Evolutionary conservation across 1,140 invertebrate species (phyloP), one percentile per base, ranked within the genome.

Genomic region (Dysdera silvatica): DNA sequence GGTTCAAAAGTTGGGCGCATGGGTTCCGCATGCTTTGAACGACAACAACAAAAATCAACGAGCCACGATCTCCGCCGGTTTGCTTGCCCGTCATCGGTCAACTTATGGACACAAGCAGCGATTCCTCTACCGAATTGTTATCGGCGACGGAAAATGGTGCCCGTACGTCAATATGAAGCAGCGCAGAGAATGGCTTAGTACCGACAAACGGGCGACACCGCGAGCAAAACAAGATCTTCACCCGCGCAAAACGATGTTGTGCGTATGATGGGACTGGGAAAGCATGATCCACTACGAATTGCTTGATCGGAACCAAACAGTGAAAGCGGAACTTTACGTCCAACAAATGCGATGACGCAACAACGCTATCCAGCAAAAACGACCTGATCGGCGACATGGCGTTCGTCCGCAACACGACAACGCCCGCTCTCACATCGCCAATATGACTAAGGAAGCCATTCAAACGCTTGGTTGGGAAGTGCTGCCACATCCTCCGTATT

Each of bases 401-500:
- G 12, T 55, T 24, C 33, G 56, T 33, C 40, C 48, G 31, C 41
- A 37, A 10, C 68, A 73, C 20, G 72, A 74, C 61, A 74, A 73
- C 45, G 67, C 60, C n/a, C 43, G 52, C 45, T 70, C 67, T 20
- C 71, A 73, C 61, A 51, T 61, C 6, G 40, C 32, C 29, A 40
- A 48, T 40, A 61, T 54, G 61, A 73, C 68, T 18, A 41, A 48
- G 16, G 16, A n/a, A 32, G 58, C 37, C 4, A 51, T 79, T 54
- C 43, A 71, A 53, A 68, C 76, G 68, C 69, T 79, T 65, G 71
- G 71, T 41, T 79, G 73, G 76, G 71, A 79, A 69, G 6, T 75
- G 68, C 76, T 82, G 35, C 55, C 67, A 52, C 76, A 80, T 71
- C 76, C 76, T 69, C 75, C 75, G 52, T 79, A 76, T 69, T 73